These are phyloP conservation scores for Castor canadensis DNA, from an alignment of 2,113 vertebrate species.

Conservation along the genomic window DNA sequence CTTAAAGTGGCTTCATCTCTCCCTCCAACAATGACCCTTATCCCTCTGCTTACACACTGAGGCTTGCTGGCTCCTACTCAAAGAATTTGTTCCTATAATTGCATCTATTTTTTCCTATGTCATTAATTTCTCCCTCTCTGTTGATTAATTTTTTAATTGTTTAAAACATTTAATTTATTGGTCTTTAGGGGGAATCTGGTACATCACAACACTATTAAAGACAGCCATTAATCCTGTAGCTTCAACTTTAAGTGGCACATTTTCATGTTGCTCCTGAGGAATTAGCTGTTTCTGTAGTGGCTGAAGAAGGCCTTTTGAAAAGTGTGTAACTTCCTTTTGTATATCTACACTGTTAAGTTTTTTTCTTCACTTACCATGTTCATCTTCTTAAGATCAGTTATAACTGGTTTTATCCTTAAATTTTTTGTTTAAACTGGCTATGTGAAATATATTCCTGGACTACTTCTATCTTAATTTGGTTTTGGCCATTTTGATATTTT, in stretches of 20 bases:
- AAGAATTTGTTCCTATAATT: background rate
- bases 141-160: constrained; percentile 62
- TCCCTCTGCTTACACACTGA: background rate
- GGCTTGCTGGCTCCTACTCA: background rate
- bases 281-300: constrained; percentile 64
- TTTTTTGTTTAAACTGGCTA: constrained; percentile 82
- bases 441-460: constrained; percentile 86
- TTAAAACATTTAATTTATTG: constrained; percentile 66
- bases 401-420: constrained; percentile 84
- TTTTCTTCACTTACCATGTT: constrained; percentile 89
- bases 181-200: constrained; percentile 21
- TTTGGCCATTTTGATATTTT: constrained; percentile 85
- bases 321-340: constrained; percentile 85
- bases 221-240: constrained; percentile 71
- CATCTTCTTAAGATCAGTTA: constrained; percentile 83
- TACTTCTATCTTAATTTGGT: constrained; percentile 87
- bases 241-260: constrained; percentile 63
- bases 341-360: constrained; percentile 85
- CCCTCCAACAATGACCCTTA: background rate
- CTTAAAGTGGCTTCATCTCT: background rate
- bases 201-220: constrained; percentile 55
- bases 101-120: background rate
- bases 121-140: background rate
- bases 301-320: constrained; percentile 85
- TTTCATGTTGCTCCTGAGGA: constrained; percentile 40